Base-by-base conservation (phyloP, 1,140 invertebrate genomes). In the Formica selysi region DNA sequence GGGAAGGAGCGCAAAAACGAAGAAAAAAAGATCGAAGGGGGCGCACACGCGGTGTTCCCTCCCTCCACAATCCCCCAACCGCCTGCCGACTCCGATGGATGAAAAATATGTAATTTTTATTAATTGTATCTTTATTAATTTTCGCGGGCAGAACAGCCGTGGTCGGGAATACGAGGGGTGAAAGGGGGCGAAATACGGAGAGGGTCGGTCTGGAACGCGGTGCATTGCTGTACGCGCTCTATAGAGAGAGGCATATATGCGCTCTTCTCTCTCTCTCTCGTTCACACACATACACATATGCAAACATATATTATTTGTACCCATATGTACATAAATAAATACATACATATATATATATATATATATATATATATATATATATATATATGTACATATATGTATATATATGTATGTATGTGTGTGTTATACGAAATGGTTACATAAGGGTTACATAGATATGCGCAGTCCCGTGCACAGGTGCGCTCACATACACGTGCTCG, bases 71-170 rank as follows among this genome's bases (percentile, higher is more conserved):
- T 32, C 32, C 22, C 26, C 38, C 10, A 8, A 32, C 59, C 29
- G 51, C 57, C 68, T 44, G 54, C 70, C n/a, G 78, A 71, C 65
- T 19, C 84, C 89, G 90, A 90, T 92, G 88, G 88, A 93, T 93
- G 91, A 93, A 93, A 93, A 92, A 92, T 93, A 88, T 93, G 89
- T 92, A 93, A 93, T 93, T 93, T 93, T 93, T 93, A 92, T 93
- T 93, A 93, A 93, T 92, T 92, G 89, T 88, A 91, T 91, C 92
- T 93, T 93, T 93, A 93, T 92, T 93, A 93, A 93, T 93, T 93
- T 93, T 91, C 85, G 32, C 88, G 81, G 54, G 68, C 41, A 51
- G 38, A 57, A 65, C 51, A 38, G 76, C 48, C 48, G 48, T 38
- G 54, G 26, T 26, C 64, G 22, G 85, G 22, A 36, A 51, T 38